phyloP scores from a whole-genome alignment of 1,140 invertebrate species.

The Trichonephila clavipes region DNA sequence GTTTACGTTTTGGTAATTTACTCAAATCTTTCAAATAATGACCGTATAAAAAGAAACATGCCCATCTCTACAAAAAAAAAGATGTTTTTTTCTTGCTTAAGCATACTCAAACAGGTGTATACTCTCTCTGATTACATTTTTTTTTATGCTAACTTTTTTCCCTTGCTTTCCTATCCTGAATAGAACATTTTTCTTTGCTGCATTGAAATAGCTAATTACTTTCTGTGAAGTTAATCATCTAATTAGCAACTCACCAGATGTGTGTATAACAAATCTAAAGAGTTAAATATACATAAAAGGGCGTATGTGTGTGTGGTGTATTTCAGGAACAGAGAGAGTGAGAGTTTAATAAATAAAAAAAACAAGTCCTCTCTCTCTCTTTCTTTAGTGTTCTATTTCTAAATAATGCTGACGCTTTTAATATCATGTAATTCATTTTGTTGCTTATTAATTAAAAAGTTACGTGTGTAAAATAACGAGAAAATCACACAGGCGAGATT shows the following conservation, averaged over 20 bases:
- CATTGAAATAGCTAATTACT: slow-evolving; percentile 11
- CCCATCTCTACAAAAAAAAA: not conserved
- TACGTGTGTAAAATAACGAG: too few species aligned
- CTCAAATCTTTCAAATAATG: not conserved
- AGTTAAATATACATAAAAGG: not conserved
- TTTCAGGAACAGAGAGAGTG: not conserved
- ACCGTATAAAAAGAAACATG: not conserved
- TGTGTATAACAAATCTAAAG: slow-evolving; percentile 2
- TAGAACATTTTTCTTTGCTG: not conserved
- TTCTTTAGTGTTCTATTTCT: not conserved
- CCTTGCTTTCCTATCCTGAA: not conserved
- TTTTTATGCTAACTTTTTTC: not conserved
- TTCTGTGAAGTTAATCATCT: slow-evolving; percentile 9
- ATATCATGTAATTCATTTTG: not conserved
- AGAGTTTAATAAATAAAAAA: not conserved
- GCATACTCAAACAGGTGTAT: slow-evolving; percentile 2
- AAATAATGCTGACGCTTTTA: not conserved
- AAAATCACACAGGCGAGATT: too few species aligned
- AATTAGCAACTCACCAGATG: slow-evolving; percentile 21
- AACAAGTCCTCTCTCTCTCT: not conserved
- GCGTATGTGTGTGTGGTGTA: not conserved
- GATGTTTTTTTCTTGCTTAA: not conserved
- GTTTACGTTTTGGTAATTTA: not conserved
- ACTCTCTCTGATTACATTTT: slow-evolving; percentile 7
- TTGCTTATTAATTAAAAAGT: too few species aligned